These are phyloP conservation scores for Eurosta solidaginis DNA, from an alignment of 1,140 invertebrate genomes.

Conservation along the genomic window DNA sequence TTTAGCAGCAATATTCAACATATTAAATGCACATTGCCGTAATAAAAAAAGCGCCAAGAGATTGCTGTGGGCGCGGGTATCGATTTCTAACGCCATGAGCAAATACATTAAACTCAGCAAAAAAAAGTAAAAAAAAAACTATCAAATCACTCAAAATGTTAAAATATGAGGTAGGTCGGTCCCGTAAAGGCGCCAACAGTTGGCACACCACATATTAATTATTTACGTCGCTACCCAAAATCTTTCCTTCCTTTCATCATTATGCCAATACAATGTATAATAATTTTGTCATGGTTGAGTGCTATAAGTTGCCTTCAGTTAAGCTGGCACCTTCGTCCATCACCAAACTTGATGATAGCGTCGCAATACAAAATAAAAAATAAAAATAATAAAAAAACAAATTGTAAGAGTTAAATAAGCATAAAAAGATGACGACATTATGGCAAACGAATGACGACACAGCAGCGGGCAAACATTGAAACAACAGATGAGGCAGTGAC, in stretches of 20 bases:
- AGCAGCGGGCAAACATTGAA: background rate
- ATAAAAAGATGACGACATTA: background rate
- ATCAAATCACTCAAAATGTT: background rate
- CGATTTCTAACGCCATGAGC: background rate
- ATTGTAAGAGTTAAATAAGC: no score
- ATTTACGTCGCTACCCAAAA: background rate
- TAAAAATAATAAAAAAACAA: no score
- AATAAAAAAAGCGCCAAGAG: conserved; percentile 13
- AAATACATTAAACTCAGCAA: background rate
- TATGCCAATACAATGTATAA: background rate
- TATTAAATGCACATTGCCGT: background rate
- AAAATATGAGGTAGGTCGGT: no score
- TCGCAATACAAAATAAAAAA: background rate
- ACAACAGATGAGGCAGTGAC: background rate
- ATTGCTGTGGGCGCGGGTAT: background rate
- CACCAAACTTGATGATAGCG: background rate
- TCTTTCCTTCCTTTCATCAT: background rate
- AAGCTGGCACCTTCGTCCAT: background rate
- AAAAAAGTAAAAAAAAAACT: background rate
- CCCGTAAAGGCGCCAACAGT: background rate
- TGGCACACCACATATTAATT: conserved; percentile 12
- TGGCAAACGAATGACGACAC: background rate
- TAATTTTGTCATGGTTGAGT: background rate
- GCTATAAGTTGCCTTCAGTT: background rate
- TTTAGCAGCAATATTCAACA: background rate